Percentiles rank a stretch among this genome's conserved stretches.
These are phyloP conservation scores for Mesocentrotus franciscanus DNA, from an alignment of 53 echinoderm and acorn worm species.

Conservation along the genomic window DNA sequence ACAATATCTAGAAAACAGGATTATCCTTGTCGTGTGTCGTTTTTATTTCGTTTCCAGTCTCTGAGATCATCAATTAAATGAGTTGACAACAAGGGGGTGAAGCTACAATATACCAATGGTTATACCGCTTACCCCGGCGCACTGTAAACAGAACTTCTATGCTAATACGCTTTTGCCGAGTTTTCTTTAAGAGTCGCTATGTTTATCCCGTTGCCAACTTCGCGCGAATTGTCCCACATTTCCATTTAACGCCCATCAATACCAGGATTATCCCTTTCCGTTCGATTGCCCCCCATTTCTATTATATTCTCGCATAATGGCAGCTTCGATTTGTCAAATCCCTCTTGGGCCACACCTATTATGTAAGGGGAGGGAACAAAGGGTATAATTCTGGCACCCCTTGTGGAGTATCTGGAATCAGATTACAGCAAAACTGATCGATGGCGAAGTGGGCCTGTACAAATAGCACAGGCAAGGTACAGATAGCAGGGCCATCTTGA, in stretches of 20 bases:
- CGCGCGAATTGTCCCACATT: background rate
- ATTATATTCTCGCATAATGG: background rate
- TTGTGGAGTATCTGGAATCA: background rate
- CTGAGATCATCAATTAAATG: background rate
- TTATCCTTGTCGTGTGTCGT: background rate
- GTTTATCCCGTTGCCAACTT: constrained; percentile 55
- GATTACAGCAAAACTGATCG: constrained; percentile 41
- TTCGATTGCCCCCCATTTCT: constrained; percentile 15
- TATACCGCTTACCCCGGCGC: background rate
- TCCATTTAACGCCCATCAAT: constrained; percentile 11
- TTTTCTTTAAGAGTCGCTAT: constrained; percentile 17
- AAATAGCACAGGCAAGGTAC: background rate
- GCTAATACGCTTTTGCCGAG: constrained; percentile 4
- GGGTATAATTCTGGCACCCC: background rate
- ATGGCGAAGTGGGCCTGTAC: background rate
- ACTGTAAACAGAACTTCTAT: constrained; percentile 1
- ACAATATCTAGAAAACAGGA: background rate
- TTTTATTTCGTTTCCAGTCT: background rate
- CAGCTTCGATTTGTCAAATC: background rate
- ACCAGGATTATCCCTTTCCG: background rate
- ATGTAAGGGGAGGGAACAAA: constrained; percentile 32
- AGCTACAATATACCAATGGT: background rate
- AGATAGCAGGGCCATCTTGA: background rate
- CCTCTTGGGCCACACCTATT: background rate
- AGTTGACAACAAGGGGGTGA: background rate